Evolutionary conservation across 2,113 vertebrate genomes (phyloP), one percentile per base, ranked within the genome.

Genomic region (Oncorhynchus gorbuscha): DNA sequence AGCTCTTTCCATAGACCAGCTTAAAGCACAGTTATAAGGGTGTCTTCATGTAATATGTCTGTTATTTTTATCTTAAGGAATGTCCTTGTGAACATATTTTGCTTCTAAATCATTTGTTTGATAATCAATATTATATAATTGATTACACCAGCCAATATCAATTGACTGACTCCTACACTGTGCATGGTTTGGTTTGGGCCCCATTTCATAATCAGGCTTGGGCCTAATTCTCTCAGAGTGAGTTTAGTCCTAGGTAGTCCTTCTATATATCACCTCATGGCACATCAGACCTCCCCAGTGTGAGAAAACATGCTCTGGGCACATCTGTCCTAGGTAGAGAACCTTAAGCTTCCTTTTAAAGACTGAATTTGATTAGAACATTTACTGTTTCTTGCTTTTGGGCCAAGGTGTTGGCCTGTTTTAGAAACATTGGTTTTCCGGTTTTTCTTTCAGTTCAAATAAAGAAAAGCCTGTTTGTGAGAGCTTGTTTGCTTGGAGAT

Each of bases 361-460:
- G 93, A 93, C 90, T 92, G 90, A 84, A 93, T 93, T 87, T 94
- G 87, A 95, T 96, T 95, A 95, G 84, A 90, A 94, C 72, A 90
- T 92, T 85, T 93, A 90, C 90, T 83, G 92, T 92, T 92, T 93
- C 89, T 90, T 92, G 90, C 92, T 93, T 92, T 88, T 91, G 87
- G 87, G 85, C 87, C 90, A 92, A 93, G 92, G 85, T 93, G 91
- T 87, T 87, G 81, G 78, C 87, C 90, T 86, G 83, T 95, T 92
- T 84, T 90, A 89, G 90, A 88, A 93, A 92, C 93, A 91, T 71
- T 93, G 95, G 93, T 92, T 87, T 94, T 94, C 92, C 92, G 87
- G 88, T 91, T 93, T 94, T 94, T 95, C 88, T 92, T 92, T 93
- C 93, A 90, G 87, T 88, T 94, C 76, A 82, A 87, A 91, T 92